A percentile compares a stretch with the other conserved stretches of the same genome.
phyloP scores from a whole-genome alignment of 2,888 invertebrate genomes.

The Epistrophella euchroma region DNA sequence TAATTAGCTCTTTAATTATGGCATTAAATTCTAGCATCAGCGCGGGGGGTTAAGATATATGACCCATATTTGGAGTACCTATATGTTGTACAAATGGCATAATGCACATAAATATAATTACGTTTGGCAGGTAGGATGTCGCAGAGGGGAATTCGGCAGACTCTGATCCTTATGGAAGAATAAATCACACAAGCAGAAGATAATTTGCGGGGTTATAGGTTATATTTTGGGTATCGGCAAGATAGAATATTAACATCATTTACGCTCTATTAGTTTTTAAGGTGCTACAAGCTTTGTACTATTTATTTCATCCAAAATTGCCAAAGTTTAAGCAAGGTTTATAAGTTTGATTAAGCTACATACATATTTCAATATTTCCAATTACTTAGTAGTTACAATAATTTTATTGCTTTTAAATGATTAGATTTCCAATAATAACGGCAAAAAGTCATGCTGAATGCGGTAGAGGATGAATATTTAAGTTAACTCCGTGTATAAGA shows the following conservation, averaged over 20 bases:
- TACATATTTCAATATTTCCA: too few species aligned
- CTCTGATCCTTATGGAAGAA: constrained; percentile 31
- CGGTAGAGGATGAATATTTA: too few species aligned
- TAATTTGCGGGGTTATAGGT: constrained; percentile 36
- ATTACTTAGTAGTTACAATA: too few species aligned
- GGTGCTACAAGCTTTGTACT: too few species aligned
- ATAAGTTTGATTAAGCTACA: too few species aligned
- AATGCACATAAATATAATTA: constrained; percentile 74
- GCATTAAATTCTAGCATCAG: constrained; percentile 70
- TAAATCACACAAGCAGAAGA: constrained; percentile 56
- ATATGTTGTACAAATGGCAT: constrained; percentile 74
- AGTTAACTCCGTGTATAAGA: too few species aligned
- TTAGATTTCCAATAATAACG: too few species aligned
- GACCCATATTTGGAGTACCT: constrained; percentile 66
- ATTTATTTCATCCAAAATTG: too few species aligned
- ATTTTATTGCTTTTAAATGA: too few species aligned
- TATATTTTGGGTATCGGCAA: neutral
- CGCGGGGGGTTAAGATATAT: constrained; percentile 70
- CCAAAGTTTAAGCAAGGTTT: too few species aligned
- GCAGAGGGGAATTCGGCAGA: constrained; percentile 49
- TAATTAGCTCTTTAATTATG: constrained; percentile 73
- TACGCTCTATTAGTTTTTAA: neutral
- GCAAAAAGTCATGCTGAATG: too few species aligned
- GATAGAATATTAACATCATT: neutral
- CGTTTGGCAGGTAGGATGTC: constrained; percentile 68